Evolutionary conservation across 1,140 invertebrate species (phyloP), one percentile per base, ranked within the genome.

Genomic region (Latrodectus geometricus): DNA sequence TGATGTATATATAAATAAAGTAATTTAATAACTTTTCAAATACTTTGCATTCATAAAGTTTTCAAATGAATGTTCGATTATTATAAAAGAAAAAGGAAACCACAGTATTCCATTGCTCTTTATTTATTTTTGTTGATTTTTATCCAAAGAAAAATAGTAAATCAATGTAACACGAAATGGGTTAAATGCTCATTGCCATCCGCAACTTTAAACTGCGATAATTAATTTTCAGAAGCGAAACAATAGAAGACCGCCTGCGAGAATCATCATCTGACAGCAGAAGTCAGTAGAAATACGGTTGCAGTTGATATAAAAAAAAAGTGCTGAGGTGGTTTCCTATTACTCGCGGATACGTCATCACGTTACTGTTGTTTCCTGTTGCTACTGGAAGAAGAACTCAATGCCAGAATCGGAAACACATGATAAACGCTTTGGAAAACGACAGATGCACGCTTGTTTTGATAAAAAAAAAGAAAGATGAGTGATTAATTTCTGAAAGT

Each of bases 401-500:
- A 61, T 68, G 73, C 72, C 72, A 84, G 82, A 79, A 76, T 21
- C 49, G 74, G 49, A 48, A 49, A 35, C 66, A 86, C 52, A 86
- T 77, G 83, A 86, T 86, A 86, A 86, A 86, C 83, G 83, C 54
- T 84, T 84, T 76, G 35, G 70, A 76, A 61, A 74, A 77, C 83
- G 83, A 86, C 83, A 86, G 83, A 77, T 77, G 74, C 74, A 69
- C 20, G 66, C 70, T 49, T 15, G 49, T 11, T 68, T 77, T 73
- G 35, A 35, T 35, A 35, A 23, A 68, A 65, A n/a, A 20, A 68
- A 69, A 84, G 54, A 86, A 85, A 86, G 52, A 86, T 86, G 83
- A 86, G 49, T 86, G 83, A 86, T 86, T 69, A 78, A 35, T 86
- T 77, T 86, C 83, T 70, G 77, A 86, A 86, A 86, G 83, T 86